These are phyloP conservation scores for Tricholaema leucomelas DNA, from an alignment of 2,113 vertebrate species.

Conservation along the genomic window DNA sequence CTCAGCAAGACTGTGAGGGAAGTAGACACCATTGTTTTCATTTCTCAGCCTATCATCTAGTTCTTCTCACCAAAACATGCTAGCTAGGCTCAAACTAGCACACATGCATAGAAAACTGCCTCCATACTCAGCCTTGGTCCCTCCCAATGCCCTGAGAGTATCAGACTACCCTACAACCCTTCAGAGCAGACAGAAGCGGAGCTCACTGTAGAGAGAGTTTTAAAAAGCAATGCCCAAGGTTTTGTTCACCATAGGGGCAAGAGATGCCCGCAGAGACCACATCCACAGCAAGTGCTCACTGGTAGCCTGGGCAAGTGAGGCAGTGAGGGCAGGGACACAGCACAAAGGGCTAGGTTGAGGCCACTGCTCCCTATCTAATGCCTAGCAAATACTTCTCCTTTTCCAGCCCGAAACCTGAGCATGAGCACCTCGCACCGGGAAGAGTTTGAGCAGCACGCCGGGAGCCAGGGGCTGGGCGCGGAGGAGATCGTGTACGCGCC, in stretches of 20 bases:
- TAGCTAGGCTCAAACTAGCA: too few relatives aligned
- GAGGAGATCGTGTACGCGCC: not conserved
- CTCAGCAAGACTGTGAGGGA: too few relatives aligned
- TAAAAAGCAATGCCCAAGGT: accelerated
- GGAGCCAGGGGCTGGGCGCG: not conserved
- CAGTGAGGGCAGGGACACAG: not conserved
- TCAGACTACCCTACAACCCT: not conserved
- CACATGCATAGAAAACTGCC: accelerated
- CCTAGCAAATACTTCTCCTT: not conserved
- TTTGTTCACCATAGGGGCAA: accelerated
- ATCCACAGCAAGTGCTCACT: accelerated
- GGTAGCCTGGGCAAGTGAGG: not conserved
- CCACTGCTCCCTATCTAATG: accelerated
- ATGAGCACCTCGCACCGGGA: accelerated
- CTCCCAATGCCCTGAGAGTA: not conserved
- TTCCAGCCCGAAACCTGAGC: slow-evolving; percentile 1
- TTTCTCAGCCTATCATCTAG: too few relatives aligned
- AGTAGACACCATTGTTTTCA: too few relatives aligned
- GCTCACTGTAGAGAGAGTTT: not conserved
- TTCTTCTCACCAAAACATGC: too few relatives aligned
- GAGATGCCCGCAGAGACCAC: not conserved
- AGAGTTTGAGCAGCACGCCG: not conserved
- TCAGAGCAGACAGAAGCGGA: not conserved
- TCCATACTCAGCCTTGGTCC: accelerated
- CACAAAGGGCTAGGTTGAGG: not conserved